Base-by-base conservation (phyloP, 2,797 vertebrate species). In the Myotis pilosus region DNA sequence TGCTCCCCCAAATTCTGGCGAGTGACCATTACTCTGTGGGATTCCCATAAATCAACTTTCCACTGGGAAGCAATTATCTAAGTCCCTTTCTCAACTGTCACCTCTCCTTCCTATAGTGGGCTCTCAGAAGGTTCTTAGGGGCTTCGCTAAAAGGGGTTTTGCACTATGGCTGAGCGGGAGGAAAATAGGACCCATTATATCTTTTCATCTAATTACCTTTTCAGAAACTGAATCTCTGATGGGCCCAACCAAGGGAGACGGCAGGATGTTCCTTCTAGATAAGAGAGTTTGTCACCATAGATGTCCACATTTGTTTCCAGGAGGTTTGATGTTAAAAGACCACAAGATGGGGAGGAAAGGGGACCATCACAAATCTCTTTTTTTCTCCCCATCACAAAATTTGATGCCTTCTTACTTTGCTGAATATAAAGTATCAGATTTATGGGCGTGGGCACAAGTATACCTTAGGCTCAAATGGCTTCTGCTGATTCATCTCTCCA, bases 51-150 rank as follows among this genome's bases (percentile, higher is more conserved):
- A 78, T 96, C 96, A 91, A 3, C 72, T 97, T 97, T 96, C 71
- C 95, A 85, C 75, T 92, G 80, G 91, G 84, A 97, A 96, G 95
- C 75, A 93, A 30, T 97, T 96, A 96, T 79, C 93, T 57, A 92
- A 96, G 85, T 71, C 95, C 38, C 49, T 44, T 87, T 96, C 75
- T 10, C 95, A 94, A 80, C 89, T 90, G 72, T 94, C 84, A 68
- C 88, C 75, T 96, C 87, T 96, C 80, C 66, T 68, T 89, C 94
- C 80, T 92, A 76, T 33, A 44, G 69, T 78, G 95, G 71, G 28
- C 94, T 95, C 83, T 92, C 53, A 22, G 68, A 86, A 88, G 44
- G 69, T 76, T 93, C 84, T 72, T 38, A 76, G 79, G 94, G 69
- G 68, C 38, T 78, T 66, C 23, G 57, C 75, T 92, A 76, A 96